Evolutionary conservation across 2,797 vertebrate genomes (phyloP).

Genomic region (Thripadectes ignobilis): DNA sequence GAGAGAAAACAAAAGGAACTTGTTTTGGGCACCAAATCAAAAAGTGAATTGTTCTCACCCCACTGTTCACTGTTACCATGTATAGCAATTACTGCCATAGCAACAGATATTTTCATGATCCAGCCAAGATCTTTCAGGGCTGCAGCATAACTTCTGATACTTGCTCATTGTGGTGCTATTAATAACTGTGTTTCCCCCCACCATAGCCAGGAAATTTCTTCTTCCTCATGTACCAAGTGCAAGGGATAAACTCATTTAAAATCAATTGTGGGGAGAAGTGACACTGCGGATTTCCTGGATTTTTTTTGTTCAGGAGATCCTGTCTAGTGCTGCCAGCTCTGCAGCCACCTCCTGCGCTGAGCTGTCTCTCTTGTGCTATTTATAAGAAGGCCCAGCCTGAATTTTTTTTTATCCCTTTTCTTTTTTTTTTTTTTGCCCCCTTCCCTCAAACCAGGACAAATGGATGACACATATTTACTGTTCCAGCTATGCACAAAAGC

Average conservation of each 20-base stretch:
- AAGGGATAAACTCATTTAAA: constrained; percentile 40
- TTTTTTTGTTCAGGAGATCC: constrained; percentile 36
- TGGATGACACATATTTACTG: background rate
- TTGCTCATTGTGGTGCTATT: constrained; percentile 57
- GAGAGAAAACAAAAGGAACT: constrained; percentile 19
- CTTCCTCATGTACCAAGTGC: constrained; percentile 39
- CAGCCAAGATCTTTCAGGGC: constrained; percentile 44
- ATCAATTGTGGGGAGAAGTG: constrained; percentile 25
- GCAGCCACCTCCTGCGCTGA: background rate
- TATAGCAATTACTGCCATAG: constrained; percentile 50
- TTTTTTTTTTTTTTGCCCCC: too few relatives aligned
- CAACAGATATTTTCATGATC: constrained; percentile 25
- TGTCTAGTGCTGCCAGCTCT: constrained; percentile 26
- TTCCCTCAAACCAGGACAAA: background rate
- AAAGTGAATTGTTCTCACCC: constrained; percentile 35
- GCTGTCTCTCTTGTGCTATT: background rate
- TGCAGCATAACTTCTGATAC: constrained; percentile 36
- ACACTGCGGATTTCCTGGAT: constrained; percentile 44
- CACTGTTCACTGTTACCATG: constrained; percentile 18
- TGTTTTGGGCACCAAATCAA: constrained; percentile 45
- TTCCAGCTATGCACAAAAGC: background rate
- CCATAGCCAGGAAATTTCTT: constrained; percentile 41
- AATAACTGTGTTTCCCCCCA: constrained; percentile 33
- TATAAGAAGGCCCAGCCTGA: background rate
- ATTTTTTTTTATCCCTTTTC: background rate